phyloP scores from a whole-genome alignment of 2,888 invertebrate genomes.

The Pandemis cinnamomeana region DNA sequence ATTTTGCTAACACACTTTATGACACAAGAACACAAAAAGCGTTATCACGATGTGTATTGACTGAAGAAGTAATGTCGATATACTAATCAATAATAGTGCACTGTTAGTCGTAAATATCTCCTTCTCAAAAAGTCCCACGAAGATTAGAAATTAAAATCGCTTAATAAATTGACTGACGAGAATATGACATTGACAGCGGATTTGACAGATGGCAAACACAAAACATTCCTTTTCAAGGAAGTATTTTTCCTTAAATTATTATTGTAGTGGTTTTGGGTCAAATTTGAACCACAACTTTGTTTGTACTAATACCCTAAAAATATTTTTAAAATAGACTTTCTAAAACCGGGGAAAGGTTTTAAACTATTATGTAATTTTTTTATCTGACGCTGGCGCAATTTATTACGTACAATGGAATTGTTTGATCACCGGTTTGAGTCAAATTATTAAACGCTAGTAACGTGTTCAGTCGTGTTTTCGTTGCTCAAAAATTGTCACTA shows the following conservation, averaged over 20 bases:
- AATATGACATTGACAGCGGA: slow-evolving; percentile 29
- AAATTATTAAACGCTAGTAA: no score
- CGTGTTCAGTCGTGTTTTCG: no score
- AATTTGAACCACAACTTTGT: no score
- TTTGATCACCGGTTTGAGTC: no score
- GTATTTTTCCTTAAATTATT: neutral
- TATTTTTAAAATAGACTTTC: no score
- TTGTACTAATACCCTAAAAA: no score
- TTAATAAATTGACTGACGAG: slow-evolving; percentile 7
- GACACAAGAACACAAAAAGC: neutral
- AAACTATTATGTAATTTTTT: no score
- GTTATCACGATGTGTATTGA: neutral
- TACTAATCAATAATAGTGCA: slow-evolving; percentile 7
- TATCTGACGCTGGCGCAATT: no score
- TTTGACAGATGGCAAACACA: neutral
- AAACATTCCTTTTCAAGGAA: neutral
- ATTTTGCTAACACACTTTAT: neutral
- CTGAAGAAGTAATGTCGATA: slow-evolving; percentile 3
- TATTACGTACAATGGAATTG: no score
- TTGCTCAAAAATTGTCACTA: no score
- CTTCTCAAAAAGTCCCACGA: neutral
- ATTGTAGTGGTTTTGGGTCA: no score
- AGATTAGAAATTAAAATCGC: slow-evolving; percentile 13
- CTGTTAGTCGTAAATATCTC: slow-evolving; percentile 24
- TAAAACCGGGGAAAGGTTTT: no score